Evolutionary conservation across 2,888 invertebrate species (phyloP).

Genomic region (Plagodis dolabraria): DNA sequence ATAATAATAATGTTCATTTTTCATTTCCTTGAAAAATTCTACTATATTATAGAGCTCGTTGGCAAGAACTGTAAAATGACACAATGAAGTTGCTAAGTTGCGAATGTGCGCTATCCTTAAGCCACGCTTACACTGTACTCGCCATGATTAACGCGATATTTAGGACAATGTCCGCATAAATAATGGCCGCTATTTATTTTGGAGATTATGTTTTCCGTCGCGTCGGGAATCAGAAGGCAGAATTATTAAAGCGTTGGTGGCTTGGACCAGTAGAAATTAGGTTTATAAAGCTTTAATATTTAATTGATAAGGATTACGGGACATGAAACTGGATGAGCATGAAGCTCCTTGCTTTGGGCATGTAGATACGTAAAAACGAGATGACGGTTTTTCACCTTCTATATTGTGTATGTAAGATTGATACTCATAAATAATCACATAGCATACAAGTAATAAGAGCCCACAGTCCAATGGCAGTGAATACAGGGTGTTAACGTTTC

Average conservation of each 20-base stretch:
- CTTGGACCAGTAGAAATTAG: slow-evolving; percentile 6
- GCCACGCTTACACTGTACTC: slow-evolving; percentile 45
- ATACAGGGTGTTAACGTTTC: too few relatives aligned
- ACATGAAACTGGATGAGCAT: too few relatives aligned
- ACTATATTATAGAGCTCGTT: too few relatives aligned
- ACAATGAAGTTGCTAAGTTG: background rate
- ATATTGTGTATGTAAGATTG: too few relatives aligned
- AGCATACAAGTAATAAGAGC: too few relatives aligned
- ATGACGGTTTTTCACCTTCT: too few relatives aligned
- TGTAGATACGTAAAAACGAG: too few relatives aligned
- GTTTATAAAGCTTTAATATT: slow-evolving; percentile 15
- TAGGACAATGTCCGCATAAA: slow-evolving; percentile 57
- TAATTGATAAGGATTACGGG: background rate
- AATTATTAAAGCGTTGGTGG: slow-evolving; percentile 14
- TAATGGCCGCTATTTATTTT: slow-evolving; percentile 58
- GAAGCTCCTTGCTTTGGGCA: too few relatives aligned
- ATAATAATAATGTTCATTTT: too few relatives aligned
- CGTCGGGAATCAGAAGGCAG: slow-evolving; percentile 11
- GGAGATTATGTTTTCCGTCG: slow-evolving; percentile 45
- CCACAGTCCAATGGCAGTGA: too few relatives aligned
- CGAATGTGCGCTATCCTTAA: slow-evolving; percentile 33
- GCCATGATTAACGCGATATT: slow-evolving; percentile 57
- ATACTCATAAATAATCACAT: too few relatives aligned
- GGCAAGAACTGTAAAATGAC: background rate
- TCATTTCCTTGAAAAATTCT: background rate